These are phyloP conservation scores for Lepisosteus osseus DNA, from an alignment of 2,113 vertebrate genomes.

Conservation along the genomic window DNA sequence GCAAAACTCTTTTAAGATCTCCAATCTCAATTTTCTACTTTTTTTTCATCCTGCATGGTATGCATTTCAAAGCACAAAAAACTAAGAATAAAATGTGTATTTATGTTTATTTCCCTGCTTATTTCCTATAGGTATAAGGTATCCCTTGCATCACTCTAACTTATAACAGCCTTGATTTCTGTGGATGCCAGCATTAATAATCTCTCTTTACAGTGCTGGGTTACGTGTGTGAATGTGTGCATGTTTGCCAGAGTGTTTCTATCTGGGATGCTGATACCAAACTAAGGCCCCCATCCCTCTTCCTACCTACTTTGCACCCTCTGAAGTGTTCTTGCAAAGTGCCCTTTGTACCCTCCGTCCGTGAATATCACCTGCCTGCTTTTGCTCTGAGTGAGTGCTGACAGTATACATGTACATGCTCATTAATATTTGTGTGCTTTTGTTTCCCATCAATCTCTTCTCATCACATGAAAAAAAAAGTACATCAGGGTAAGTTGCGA, in stretches of 20 bases:
- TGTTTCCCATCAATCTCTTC: conserved; percentile 84
- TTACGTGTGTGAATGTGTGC: background rate
- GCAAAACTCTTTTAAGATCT: background rate
- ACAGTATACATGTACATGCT: conserved; percentile 53
- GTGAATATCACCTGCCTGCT: background rate
- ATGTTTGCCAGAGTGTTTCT: background rate
- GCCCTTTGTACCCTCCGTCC: background rate
- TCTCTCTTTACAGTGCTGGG: background rate
- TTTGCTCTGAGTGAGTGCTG: conserved; percentile 17
- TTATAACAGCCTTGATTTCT: background rate
- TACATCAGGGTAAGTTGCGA: conserved; percentile 84
- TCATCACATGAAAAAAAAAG: conserved; percentile 84
- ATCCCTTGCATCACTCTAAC: background rate
- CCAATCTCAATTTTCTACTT: background rate
- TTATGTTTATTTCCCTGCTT: background rate
- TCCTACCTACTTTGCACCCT: background rate
- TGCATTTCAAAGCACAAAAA: background rate
- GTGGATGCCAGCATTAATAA: background rate
- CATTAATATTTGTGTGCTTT: conserved; percentile 93
- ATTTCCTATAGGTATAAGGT: background rate
- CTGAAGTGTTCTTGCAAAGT: background rate
- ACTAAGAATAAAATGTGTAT: background rate
- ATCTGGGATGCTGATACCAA: background rate
- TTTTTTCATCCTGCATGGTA: background rate
- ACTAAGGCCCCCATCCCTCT: background rate